Conservation (phyloP, 1,140 invertebrate species). For the Caenorhabditis latens region DNA sequence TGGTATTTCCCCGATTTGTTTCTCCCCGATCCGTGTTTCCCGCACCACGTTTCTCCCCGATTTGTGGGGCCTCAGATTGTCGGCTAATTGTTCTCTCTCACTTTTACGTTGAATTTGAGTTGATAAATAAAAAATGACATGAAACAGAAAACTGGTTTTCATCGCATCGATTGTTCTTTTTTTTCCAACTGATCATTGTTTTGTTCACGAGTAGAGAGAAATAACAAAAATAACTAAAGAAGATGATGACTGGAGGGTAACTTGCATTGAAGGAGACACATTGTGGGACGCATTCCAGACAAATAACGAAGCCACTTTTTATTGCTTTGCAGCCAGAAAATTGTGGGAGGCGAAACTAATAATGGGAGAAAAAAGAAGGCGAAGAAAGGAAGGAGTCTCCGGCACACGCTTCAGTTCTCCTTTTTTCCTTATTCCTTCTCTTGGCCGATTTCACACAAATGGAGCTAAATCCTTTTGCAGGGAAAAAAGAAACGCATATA, state of each 20-base stretch:
- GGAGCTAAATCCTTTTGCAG: conserved; percentile 43
- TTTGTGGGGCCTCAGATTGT: too few species aligned
- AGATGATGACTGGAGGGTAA: neutral
- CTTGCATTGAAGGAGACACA: conserved; percentile 38
- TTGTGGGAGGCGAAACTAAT: conserved; percentile 54
- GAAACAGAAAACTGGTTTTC: conserved; percentile 33
- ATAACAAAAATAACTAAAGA: conserved; percentile 28
- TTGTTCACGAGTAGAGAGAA: neutral
- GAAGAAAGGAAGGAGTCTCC: conserved; percentile 10
- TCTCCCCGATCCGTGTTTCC: too few species aligned
- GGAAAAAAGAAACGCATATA: neutral
- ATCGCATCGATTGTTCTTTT: neutral
- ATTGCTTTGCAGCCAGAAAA: conserved; percentile 41
- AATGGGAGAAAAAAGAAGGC: conserved; percentile 22
- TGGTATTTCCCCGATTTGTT: too few species aligned
- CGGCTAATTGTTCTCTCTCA: neutral
- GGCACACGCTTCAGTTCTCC: neutral
- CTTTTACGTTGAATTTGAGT: neutral
- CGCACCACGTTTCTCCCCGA: too few species aligned
- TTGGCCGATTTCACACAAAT: conserved; percentile 38
- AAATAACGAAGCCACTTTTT: conserved; percentile 56
- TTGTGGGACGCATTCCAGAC: conserved; percentile 50
- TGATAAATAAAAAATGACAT: neutral
- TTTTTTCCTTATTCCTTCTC: neutral
- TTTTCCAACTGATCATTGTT: neutral